A percentile compares a stretch with the other conserved stretches of the same genome.
These are phyloP conservation scores for Vultur gryphus DNA, from an alignment of 2,797 vertebrate species.

Conservation along the genomic window DNA sequence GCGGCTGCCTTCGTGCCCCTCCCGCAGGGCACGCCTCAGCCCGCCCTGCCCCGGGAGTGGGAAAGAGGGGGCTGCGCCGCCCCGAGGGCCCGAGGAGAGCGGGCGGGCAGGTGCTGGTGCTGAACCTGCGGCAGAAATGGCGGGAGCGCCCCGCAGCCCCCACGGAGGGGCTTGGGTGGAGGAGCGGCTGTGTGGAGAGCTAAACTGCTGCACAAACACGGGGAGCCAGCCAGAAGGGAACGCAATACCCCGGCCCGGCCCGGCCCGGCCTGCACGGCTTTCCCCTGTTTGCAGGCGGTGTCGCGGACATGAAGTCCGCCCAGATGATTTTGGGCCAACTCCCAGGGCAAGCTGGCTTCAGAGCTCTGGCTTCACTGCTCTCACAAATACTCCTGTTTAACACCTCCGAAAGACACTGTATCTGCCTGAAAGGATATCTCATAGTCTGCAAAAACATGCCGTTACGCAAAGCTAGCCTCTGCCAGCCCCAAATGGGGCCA, in stretches of 20 bases:
- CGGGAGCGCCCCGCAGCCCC: not conserved
- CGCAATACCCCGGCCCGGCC: not conserved
- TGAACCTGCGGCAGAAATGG: not conserved
- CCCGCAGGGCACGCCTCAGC: not conserved
- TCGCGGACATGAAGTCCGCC: fast-evolving
- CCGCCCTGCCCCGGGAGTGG: not conserved
- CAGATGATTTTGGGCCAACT: fast-evolving
- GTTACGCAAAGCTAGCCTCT: not conserved
- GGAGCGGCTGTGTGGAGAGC: not conserved
- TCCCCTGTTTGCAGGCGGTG: not conserved
- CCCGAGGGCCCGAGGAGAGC: not conserved
- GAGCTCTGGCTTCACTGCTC: not conserved
- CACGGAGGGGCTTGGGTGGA: not conserved
- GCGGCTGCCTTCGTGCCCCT: fast-evolving
- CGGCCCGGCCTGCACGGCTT: fast-evolving
- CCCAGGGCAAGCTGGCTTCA: not conserved
- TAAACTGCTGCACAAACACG: fast-evolving
- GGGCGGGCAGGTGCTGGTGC: not conserved
- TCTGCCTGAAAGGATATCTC: not conserved
- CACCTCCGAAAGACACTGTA: fast-evolving
- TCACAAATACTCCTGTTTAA: fast-evolving
- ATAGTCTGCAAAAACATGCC: not conserved
- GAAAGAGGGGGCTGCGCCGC: not conserved
- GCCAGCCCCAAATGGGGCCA: not conserved
- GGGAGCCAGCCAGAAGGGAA: not conserved